phyloP scores from a whole-genome alignment of 1,140 invertebrate species.

The Leucophenga varia region DNA sequence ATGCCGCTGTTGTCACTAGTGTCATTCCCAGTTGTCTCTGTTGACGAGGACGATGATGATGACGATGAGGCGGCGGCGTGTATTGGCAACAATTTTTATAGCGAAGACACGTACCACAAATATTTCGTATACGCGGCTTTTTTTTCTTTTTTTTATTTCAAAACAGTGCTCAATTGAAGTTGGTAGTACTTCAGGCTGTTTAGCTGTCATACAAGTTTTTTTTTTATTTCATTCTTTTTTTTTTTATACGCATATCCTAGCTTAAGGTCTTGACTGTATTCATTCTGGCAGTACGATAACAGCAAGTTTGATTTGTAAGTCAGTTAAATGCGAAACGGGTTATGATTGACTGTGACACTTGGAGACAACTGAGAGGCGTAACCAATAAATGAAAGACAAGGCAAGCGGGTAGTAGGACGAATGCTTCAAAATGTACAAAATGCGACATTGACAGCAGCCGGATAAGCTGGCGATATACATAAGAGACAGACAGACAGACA shows the following conservation, averaged over 20 bases:
- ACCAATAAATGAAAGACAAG: too few species aligned
- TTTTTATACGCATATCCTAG: too few species aligned
- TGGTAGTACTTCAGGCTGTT: too few species aligned
- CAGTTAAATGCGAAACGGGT: conserved; percentile 44
- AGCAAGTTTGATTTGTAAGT: conserved; percentile 44
- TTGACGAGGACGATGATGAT: too few species aligned
- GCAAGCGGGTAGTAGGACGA: too few species aligned
- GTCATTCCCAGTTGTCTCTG: too few species aligned
- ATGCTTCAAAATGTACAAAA: too few species aligned
- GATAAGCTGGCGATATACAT: conserved; percentile 26
- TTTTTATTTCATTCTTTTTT: too few species aligned
- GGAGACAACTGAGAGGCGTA: neutral
- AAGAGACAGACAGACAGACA: neutral
- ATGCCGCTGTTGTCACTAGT: conserved; percentile 2
- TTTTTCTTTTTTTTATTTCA: too few species aligned
- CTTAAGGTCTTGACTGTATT: too few species aligned
- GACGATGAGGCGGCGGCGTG: conserved; percentile 40
- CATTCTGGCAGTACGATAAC: conserved; percentile 29
- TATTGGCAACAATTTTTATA: conserved; percentile 42
- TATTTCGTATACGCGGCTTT: neutral
- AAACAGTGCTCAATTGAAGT: too few species aligned
- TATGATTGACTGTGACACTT: conserved; percentile 42
- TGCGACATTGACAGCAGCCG: conserved; percentile 33
- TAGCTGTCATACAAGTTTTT: too few species aligned
- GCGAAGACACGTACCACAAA: conserved; percentile 35